Conservation (phyloP, 2,113 vertebrate species). For the Malaclemys terrapin region DNA sequence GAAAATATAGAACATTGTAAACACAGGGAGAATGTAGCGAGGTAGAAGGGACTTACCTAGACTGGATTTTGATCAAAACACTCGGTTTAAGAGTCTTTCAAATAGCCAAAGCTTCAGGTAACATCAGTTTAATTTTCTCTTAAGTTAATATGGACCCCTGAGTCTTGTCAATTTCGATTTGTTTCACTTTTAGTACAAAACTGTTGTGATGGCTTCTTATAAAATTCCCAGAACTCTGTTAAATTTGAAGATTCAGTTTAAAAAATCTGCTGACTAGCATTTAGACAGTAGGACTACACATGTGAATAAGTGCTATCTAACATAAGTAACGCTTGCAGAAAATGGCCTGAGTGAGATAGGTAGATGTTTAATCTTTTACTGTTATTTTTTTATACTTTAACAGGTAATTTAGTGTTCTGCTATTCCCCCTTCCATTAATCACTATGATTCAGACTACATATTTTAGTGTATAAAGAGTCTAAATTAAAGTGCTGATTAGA, state of each 20-base stretch:
- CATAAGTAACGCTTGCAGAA: not conserved
- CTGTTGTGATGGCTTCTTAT: not conserved
- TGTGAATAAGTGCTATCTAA: not conserved
- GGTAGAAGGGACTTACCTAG: accelerated
- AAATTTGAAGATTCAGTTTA: not conserved
- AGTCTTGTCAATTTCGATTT: not conserved
- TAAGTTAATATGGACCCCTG: not conserved
- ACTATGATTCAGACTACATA: not conserved
- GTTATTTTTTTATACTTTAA: not conserved
- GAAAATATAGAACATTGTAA: not conserved
- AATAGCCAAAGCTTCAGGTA: not conserved
- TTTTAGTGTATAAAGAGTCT: slow-evolving; percentile 24
- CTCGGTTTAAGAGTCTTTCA: not conserved
- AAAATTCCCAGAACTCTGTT: not conserved
- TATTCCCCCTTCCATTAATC: not conserved
- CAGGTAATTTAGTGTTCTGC: slow-evolving; percentile 5
- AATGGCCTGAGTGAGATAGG: not conserved
- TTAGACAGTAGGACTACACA: not conserved
- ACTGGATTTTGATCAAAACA: not conserved
- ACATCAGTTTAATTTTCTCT: not conserved
- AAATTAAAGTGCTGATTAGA: not conserved
- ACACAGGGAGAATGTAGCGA: not conserved
- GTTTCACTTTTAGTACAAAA: not conserved
- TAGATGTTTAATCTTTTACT: not conserved
- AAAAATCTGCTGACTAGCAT: not conserved